phyloP scores from a whole-genome alignment of 2,888 invertebrate species.

The Eumerus sabulonum region DNA sequence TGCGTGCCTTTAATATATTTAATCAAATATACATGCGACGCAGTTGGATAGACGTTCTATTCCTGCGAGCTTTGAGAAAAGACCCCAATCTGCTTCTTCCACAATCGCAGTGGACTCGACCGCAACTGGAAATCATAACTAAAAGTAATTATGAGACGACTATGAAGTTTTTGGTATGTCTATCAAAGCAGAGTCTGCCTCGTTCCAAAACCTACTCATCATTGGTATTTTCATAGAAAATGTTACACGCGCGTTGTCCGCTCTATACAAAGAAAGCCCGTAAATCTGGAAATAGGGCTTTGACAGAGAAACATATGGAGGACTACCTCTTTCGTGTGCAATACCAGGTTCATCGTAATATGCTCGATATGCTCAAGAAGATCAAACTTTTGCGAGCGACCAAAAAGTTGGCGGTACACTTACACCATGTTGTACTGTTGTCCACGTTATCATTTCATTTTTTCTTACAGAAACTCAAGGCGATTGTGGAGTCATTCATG shows the following conservation, averaged over 20 bases:
- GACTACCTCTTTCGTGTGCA: slow-evolving; percentile 73
- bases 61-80: slow-evolving; percentile 72
- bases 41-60: slow-evolving; percentile 75
- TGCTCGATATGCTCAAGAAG: slow-evolving; percentile 72
- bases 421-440: neutral
- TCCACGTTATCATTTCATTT: slow-evolving; percentile 11
- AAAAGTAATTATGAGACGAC: slow-evolving; percentile 72
- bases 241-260: slow-evolving; percentile 75
- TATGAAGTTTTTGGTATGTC: slow-evolving; percentile 72
- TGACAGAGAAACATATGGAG: slow-evolving; percentile 70
- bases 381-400: no score
- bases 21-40: slow-evolving; percentile 75
- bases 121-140: slow-evolving; percentile 70
- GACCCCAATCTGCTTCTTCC: slow-evolving; percentile 72
- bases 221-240: slow-evolving; percentile 72
- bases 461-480: slow-evolving; percentile 64
- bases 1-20: slow-evolving; percentile 72
- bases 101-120: slow-evolving; percentile 72
- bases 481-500: slow-evolving; percentile 70
- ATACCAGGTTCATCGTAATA: slow-evolving; percentile 75
- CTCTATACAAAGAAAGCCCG: slow-evolving; percentile 73
- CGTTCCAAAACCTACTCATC: neutral
- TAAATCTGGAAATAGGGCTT: slow-evolving; percentile 71
- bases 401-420: no score
- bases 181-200: neutral